Evolutionary conservation across 2,888 invertebrate species (phyloP).

Genomic region (Caenorhabditis japonica): DNA sequence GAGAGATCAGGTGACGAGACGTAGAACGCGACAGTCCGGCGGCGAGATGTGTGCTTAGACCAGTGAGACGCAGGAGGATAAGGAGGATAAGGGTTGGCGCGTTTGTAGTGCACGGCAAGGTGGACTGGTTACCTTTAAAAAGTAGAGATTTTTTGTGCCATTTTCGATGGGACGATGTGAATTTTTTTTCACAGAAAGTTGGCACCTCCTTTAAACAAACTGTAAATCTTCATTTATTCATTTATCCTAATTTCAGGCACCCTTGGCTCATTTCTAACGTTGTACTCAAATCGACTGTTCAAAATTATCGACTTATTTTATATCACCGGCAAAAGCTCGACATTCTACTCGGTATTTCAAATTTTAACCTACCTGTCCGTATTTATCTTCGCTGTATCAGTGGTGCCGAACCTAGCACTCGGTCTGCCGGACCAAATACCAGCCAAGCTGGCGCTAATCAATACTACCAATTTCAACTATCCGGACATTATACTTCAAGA

Average conservation of each 20-base stretch:
- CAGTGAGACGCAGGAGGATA: no score
- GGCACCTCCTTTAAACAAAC: no score
- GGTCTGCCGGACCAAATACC: conserved; percentile 7
- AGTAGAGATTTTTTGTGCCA: no score
- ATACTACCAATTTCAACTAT: not conserved
- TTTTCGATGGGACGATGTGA: no score
- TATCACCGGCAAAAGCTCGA: not conserved
- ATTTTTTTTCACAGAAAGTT: not conserved
- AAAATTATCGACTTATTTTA: conserved; percentile 13
- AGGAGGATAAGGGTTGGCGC: no score
- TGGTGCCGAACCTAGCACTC: conserved; percentile 8
- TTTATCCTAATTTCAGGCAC: conserved; percentile 8
- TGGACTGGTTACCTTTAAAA: no score
- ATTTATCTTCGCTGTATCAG: conserved; percentile 8
- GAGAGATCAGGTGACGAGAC: no score
- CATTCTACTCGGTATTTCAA: not conserved
- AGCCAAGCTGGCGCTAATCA: conserved; percentile 1
- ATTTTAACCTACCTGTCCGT: conserved; percentile 1
- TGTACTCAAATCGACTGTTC: conserved; percentile 11
- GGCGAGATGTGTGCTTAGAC: no score
- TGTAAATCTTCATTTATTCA: no score
- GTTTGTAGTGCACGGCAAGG: no score
- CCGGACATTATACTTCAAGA: conserved; percentile 7
- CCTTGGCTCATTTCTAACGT: conserved; percentile 11
- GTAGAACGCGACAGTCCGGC: no score